Percentiles rank a stretch among this genome's conserved stretches.
phyloP scores from a whole-genome alignment of 92 coral and sea anemone species.

The Meandrina meandrites region DNA sequence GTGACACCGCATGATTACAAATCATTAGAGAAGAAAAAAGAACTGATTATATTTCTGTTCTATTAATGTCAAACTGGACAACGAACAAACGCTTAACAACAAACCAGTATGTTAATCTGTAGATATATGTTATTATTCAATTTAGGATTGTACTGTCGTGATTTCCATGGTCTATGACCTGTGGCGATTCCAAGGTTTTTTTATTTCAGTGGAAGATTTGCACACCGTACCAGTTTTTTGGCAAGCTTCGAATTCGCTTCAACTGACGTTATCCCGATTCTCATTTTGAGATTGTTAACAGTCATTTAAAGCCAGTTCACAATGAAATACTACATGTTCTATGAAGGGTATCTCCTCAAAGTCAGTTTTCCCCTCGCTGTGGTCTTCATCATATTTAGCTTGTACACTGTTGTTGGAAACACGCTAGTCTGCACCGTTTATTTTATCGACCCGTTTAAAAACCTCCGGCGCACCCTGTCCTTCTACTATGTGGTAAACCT shows the following conservation, averaged over 20 bases:
- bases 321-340: conserved; percentile 70
- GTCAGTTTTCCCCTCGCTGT: conserved; percentile 61
- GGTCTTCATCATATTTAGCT: conserved; percentile 65
- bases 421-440: conserved; percentile 65
- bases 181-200: neutral
- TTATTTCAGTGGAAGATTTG: neutral
- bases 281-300: neutral
- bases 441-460: conserved; percentile 69
- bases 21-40: neutral
- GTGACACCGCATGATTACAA: neutral
- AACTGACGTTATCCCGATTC: too few species aligned
- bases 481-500: conserved; percentile 73
- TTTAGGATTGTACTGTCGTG: too few species aligned
- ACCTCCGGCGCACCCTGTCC: conserved; percentile 64
- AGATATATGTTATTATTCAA: neutral
- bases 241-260: neutral
- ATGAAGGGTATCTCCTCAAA: conserved; percentile 74
- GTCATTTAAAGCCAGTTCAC: neutral
- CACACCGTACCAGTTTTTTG: neutral
- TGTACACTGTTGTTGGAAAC: conserved; percentile 75
- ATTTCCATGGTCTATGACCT: neutral
- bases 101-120: conserved; percentile 13
- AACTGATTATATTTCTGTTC: neutral
- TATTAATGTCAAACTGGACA: neutral
- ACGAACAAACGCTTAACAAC: neutral